A percentile compares a stretch with the other conserved stretches of the same genome.
Evolutionary conservation across 2,797 vertebrate species (phyloP).

Genomic region (Poliocrania exsul): DNA sequence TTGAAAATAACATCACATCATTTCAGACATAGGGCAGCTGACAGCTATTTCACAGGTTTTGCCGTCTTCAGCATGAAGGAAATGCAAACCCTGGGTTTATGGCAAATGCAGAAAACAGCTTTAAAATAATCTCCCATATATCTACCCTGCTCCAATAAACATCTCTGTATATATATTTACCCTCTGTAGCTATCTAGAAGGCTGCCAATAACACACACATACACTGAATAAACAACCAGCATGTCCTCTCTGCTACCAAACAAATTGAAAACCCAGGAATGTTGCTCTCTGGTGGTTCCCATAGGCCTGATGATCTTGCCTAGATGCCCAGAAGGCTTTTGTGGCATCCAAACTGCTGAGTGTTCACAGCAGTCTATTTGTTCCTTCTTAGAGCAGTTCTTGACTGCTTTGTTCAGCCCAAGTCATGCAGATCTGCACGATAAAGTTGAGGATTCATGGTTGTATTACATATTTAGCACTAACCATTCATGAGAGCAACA

Average conservation of each 20-base stretch:
- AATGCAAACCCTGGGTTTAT: background rate
- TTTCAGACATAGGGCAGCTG: background rate
- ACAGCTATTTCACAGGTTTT: slow-evolving; percentile 5
- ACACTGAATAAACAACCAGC: background rate
- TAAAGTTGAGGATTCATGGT: background rate
- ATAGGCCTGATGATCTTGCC: background rate
- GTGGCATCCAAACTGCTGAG: background rate
- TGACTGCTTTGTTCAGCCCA: slow-evolving; percentile 33
- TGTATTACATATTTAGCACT: background rate
- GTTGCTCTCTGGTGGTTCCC: background rate
- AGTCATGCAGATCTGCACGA: slow-evolving; percentile 19
- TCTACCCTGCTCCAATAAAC: background rate
- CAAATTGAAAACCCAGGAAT: background rate
- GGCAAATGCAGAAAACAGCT: background rate
- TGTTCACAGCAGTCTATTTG: background rate
- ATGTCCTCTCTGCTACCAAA: background rate
- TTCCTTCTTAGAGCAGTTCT: background rate
- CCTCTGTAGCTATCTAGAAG: background rate
- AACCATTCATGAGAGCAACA: background rate
- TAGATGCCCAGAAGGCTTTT: background rate
- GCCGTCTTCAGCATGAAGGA: background rate
- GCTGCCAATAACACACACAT: background rate
- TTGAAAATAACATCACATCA: background rate
- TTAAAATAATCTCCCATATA: background rate
- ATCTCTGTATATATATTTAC: background rate